Evolutionary conservation across 2,888 invertebrate species (phyloP), one percentile per base, ranked within the genome.

Genomic region (Elysia crispata): DNA sequence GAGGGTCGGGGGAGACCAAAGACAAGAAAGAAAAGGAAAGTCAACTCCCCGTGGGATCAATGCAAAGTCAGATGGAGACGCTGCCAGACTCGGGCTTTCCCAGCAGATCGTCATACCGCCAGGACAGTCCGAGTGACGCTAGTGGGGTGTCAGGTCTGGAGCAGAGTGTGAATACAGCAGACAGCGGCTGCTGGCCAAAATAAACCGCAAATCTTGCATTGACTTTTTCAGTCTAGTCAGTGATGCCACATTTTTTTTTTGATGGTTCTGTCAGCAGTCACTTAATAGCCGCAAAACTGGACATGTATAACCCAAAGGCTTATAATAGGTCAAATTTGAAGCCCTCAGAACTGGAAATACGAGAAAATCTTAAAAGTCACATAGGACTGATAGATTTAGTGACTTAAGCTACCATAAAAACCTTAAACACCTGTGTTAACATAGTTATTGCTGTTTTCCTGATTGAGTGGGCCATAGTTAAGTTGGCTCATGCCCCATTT

Each of bases 141-240:
- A 80, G 80, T 50, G 70, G 75, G 41, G n/a, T 20, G 31, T 80
- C 80, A 11, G 54, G 49, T 8, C 76, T 76, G 23, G 66, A 20
- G 8, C 66, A 80, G 20, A 80, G 80, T 49, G 28, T 76, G 23
- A n/a, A 31, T 1, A 80, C 80, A 25, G 66, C 72, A 23, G 80
- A 80, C 66, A 80, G 80, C n/a, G 80, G 76, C 0, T 76, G 75
- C 41, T 80, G 80, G 80, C 75, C 80, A 1, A 77, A 81, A 66
- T 31, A 64, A 13, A 76, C 30, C 74, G 18, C 20, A 31, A 60
- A 1, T 13, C 13, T 54, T 13, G 13, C 15, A 54, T 15, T 13
- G 18, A 54, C 18, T 54, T 54, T 54, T 54, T 18, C 18, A 15
- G 13, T 54, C 18, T 15, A n/a, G n/a, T n/a, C n/a, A n/a, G n/a